Percentiles rank a stretch among this genome's conserved stretches.
Conservation (phyloP, 2,888 invertebrate genomes). For the Macaria liturata region DNA sequence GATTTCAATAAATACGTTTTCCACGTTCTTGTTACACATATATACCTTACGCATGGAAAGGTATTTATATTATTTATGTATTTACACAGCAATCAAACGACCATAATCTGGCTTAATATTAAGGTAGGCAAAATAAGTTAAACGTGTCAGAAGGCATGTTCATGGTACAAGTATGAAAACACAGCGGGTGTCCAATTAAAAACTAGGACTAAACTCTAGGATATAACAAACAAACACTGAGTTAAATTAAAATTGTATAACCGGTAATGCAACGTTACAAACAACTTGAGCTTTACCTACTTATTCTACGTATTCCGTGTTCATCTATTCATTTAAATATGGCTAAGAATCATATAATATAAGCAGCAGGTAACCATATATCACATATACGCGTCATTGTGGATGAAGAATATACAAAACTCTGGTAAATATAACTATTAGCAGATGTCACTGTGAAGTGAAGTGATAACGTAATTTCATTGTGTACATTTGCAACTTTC, state of each 20-base stretch:
- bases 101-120: slow-evolving; percentile 43
- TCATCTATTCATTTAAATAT: slow-evolving; percentile 17
- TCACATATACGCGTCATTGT: slow-evolving; percentile 53
- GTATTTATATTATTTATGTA: slow-evolving; percentile 41
- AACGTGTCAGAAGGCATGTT: slow-evolving; percentile 71
- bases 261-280: slow-evolving; percentile 47
- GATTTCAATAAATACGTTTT: slow-evolving; percentile 12
- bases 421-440: no score
- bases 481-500: slow-evolving; percentile 2
- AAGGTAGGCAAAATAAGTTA: slow-evolving; percentile 56
- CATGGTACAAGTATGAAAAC: slow-evolving; percentile 50
- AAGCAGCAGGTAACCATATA: slow-evolving; percentile 47
- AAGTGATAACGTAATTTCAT: no score
- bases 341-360: slow-evolving; percentile 20
- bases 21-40: slow-evolving; percentile 2
- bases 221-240: slow-evolving; percentile 4
- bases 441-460: no score
- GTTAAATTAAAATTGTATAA: neutral
- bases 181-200: slow-evolving; percentile 6
- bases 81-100: slow-evolving; percentile 49
- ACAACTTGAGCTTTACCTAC: slow-evolving; percentile 74
- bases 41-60: slow-evolving; percentile 53
- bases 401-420: no score
- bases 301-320: slow-evolving; percentile 39
- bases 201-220: neutral